Base-by-base conservation (phyloP, 2,797 vertebrate species). In the Rhinichthys osculus region DNA sequence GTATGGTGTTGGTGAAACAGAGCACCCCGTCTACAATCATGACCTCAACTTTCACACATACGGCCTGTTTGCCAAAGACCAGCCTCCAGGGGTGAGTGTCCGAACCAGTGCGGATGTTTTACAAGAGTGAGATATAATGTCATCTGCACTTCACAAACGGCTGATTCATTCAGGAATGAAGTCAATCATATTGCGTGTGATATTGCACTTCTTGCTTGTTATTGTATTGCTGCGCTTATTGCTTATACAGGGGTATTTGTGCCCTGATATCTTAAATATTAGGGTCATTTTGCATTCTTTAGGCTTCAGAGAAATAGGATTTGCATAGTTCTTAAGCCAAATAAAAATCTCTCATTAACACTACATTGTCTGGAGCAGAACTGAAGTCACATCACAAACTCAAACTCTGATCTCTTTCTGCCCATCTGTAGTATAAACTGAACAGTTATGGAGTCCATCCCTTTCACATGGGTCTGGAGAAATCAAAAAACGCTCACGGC, bases 31-130 rank as follows among this genome's bases (percentile, higher is more conserved):
- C 0, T 99, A 94, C 89, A 95, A 83, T 7, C 94, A 93, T 4
- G 33, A 98, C 85, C 90, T 98, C 70, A 92, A 93, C 92, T 98
- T 96, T 95, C 79, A 96, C 44, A 98, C 96, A 1, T 99, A 97
- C 96, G 97, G 97, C 14, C 96, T 97, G 95, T 99, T 99, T 88
- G 70, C 96, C 62, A 97, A 97, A 92, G 98, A 99, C 88, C 97
- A 99, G 81, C 92, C 97, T 21, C 97, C 98, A 42, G 90, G 92
- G 71, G 98, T 99, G 92, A 95, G 97, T 95, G 84, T 10, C 11
- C 9, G 0, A 16, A 5, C 44, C 6, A 5, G 21, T n/a, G 38
- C 10, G 42, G 35, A 21, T 33, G 23, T 30, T 54, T 72, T 79
- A 19, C 16, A 44, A 62, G 47, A 1, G 21, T 3, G 47, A 47